Base-by-base conservation (phyloP, 2,888 invertebrate species). In the Nomada flava region DNA sequence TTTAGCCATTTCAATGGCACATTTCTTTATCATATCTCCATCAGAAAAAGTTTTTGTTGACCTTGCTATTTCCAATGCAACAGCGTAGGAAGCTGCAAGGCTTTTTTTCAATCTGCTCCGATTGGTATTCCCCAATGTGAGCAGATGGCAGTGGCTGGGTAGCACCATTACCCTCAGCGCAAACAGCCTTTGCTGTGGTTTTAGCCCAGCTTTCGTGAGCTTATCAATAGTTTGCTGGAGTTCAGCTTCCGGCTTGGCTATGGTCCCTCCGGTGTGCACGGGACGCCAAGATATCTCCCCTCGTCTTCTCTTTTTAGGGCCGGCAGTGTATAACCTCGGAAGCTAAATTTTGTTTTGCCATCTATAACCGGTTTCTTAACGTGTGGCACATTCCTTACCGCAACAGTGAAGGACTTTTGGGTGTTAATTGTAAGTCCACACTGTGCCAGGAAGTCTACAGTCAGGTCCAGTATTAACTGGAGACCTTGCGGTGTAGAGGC, bases 381-480 rank as follows among this genome's bases (percentile, higher is more conserved):
- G 29, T 79, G 79, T 0, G 83, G 80, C 2, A 78, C 75, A 1
- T 47, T 76, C 3, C 47, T 44, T 0, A 83, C 47, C 0, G 84
- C 63, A 0, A 84, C 74, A 0, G 83, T 79, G 20, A 84, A 79
- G 0, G 79, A 84, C 20, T 84, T 84, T 0, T 52, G 13, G 7
- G 80, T 62, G 15, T 85, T 86, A 0, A 83, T 70, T 0, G 11
- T 18, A 0, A 86, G 68, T 0, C 83, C 82, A 20, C 86, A 83
- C 13, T 69, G 18, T 0, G 13, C 52, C 1, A 86, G 67, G 26
- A 76, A 83, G 0, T 60, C 57, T 0, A 71, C 4, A 0, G 79
- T 59, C 1, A 1, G 50, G 29, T 83, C 59, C 0, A 85, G 36
- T 1, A 26, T 11, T 0, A 0, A 0, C n/a, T 85, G 85, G 7